Evolutionary conservation across 2,113 vertebrate species (phyloP).

Genomic region (Promerops cafer): DNA sequence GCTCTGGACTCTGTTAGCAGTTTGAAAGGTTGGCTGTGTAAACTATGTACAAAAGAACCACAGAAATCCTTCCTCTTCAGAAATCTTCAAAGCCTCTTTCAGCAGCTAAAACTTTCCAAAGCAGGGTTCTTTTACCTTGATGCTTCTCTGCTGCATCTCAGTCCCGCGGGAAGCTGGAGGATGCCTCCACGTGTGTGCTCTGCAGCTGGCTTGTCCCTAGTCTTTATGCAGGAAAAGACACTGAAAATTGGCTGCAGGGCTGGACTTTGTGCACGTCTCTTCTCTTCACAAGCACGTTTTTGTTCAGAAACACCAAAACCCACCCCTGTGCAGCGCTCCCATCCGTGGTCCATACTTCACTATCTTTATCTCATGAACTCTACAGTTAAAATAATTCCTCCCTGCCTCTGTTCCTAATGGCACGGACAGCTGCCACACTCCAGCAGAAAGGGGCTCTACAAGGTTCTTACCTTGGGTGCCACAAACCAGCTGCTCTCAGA

Average conservation of each 20-base stretch:
- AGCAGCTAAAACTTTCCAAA: background rate
- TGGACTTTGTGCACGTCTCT: background rate
- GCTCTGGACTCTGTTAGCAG: background rate
- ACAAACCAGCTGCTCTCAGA: background rate
- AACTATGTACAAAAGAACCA: constrained; percentile 17
- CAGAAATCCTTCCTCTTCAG: background rate
- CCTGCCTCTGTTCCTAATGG: background rate
- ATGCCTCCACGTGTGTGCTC: background rate
- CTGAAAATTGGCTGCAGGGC: background rate
- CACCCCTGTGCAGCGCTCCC: background rate
- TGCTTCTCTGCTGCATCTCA: background rate
- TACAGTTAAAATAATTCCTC: background rate
- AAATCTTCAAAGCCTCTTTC: background rate
- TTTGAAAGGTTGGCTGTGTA: constrained; percentile 38
- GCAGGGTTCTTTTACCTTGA: background rate
- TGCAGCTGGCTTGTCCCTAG: background rate
- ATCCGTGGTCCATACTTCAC: background rate
- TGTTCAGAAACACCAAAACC: constrained; percentile 15
- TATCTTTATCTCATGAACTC: background rate
- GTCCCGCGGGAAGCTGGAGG: background rate
- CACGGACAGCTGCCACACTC: background rate
- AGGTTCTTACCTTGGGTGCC: background rate
- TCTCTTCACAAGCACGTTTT: background rate
- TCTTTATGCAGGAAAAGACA: background rate
- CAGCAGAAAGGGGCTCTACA: background rate